phyloP scores from a whole-genome alignment of 2,797 vertebrate species.

The Lemur catta region DNA sequence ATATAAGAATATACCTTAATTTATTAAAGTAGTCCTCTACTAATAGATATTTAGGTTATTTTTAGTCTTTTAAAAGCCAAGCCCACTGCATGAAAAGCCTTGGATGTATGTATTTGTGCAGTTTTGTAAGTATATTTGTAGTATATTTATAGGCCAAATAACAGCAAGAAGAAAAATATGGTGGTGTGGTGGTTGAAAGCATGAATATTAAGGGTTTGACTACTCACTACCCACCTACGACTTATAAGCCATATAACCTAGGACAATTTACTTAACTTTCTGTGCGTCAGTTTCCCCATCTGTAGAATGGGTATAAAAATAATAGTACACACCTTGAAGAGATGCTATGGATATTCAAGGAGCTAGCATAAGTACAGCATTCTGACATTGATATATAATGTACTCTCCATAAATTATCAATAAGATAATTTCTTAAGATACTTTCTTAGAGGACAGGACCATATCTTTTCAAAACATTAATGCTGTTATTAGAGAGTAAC shows the following conservation, averaged over 20 bases:
- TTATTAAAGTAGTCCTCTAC: background rate
- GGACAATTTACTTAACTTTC: background rate
- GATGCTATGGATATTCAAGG: background rate
- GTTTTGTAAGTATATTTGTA: background rate
- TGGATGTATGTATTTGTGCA: background rate
- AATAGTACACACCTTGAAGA: background rate
- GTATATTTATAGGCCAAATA: background rate
- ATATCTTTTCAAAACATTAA: background rate
- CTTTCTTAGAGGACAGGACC: background rate
- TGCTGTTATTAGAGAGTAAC: background rate
- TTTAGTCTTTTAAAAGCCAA: conserved; percentile 31
- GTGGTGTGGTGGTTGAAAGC: background rate
- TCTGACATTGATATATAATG: background rate
- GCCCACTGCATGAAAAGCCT: background rate
- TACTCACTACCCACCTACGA: background rate
- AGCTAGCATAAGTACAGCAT: background rate
- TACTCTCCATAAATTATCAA: background rate
- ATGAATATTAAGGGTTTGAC: background rate
- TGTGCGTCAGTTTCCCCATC: background rate
- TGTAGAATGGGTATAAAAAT: conserved; percentile 30
- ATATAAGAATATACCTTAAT: background rate
- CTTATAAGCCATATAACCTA: background rate
- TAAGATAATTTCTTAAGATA: background rate
- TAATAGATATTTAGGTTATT: conserved; percentile 21
- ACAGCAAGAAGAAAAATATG: background rate